Base-by-base conservation (phyloP, 2,797 vertebrate species). In the Steatocranus sp. region DNA sequence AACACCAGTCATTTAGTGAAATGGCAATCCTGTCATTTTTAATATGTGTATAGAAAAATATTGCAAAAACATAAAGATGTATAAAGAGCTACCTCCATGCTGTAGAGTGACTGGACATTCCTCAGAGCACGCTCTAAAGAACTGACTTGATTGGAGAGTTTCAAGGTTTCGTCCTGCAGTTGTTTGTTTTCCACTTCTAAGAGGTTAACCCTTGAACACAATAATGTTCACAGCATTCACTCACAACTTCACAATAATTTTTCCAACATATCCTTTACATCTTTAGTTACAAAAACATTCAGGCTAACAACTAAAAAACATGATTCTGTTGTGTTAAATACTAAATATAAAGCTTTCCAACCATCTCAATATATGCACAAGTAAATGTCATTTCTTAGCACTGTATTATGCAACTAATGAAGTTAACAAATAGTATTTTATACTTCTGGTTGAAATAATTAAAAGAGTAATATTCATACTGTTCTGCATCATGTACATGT, bases 131-230 rank as follows among this genome's bases (percentile, higher is more conserved):
- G 95, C 68, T 97, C 97, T 25, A 97, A 87, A 81, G 94, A 79
- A 30, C 93, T 94, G 49, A 96, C 90, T 27, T 97, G 97, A 90
- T 95, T 94, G 61, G 94, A 95, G 80, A 98, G 95, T 74, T 95
- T 97, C 30, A 97, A 81, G 2, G 93, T 97, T 87, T 96, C 95
- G 17, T 98, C 97, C n/a, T 97, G 97, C 61, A 98, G 96, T 77
- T 95, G 94, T 83, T 92, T 66, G 41, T 97, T 99, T 93, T 99
- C 98, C 92, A 97, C 92, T 27, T 98, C 97, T 76, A 97, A 91
- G 63, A 96, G 93, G 81, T 96, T 96, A 53, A 95, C 95, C 87
- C 98, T 99, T 75, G 8, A 89, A 81, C 20, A 80, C 8, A 84
- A 51, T 18, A 18, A 53, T 2, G 8, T 30, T 86, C 53, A 80